These are phyloP conservation scores for Dastarcus helophoroides DNA, from an alignment of 2,888 invertebrate species.

Conservation along the genomic window DNA sequence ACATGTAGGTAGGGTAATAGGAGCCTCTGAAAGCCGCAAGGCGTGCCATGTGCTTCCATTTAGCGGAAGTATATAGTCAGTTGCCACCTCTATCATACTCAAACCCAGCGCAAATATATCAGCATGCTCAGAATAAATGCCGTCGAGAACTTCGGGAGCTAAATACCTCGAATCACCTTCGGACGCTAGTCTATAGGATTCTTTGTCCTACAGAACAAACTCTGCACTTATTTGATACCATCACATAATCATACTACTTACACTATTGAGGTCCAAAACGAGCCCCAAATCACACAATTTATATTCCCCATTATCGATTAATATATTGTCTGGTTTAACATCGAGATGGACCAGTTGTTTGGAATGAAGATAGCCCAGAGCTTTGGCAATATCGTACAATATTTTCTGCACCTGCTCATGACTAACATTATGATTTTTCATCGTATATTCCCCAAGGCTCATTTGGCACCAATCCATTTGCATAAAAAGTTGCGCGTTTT, in stretches of 20 bases:
- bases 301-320: slow-evolving; percentile 52
- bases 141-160: slow-evolving; percentile 57
- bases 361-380: slow-evolving; percentile 55
- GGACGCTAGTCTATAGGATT: slow-evolving; percentile 33
- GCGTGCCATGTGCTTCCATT: slow-evolving; percentile 59
- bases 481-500: slow-evolving; percentile 53
- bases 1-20: slow-evolving; percentile 38
- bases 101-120: slow-evolving; percentile 68
- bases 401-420: slow-evolving; percentile 56
- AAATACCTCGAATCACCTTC: slow-evolving; percentile 70
- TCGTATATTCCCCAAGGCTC: slow-evolving; percentile 47
- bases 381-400: slow-evolving; percentile 51
- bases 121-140: slow-evolving; percentile 51
- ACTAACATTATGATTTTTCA: slow-evolving; percentile 43
- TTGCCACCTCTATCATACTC: slow-evolving; percentile 57
- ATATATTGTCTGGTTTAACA: slow-evolving; percentile 67
- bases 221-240: too few relatives aligned
- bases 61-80: slow-evolving; percentile 56
- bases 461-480: slow-evolving; percentile 59
- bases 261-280: slow-evolving; percentile 43
- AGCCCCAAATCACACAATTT: slow-evolving; percentile 70
- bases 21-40: slow-evolving; percentile 45
- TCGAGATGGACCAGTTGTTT: slow-evolving; percentile 60
- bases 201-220: slow-evolving; percentile 32
- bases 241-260: slow-evolving; percentile 20